phyloP scores from a whole-genome alignment of 1,140 invertebrate genomes.

The Conus betulinus region DNA sequence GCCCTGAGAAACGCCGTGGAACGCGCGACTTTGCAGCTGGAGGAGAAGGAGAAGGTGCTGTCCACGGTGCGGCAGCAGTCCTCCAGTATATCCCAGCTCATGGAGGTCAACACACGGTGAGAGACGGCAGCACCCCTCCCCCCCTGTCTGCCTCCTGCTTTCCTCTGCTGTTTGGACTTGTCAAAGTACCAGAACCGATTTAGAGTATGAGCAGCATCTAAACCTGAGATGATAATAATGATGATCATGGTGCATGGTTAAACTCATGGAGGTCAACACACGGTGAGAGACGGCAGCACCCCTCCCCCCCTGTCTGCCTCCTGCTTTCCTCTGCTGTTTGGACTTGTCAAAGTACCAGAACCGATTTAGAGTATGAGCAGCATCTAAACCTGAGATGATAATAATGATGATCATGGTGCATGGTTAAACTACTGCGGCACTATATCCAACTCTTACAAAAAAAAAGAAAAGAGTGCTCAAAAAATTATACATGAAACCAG shows the following conservation, averaged over 20 bases:
- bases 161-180: not conserved
- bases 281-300: slow-evolving; percentile 39
- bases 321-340: not conserved
- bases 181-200: not conserved
- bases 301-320: slow-evolving; percentile 7
- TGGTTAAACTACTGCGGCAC: no score
- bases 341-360: not conserved
- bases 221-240: not conserved
- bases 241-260: not conserved
- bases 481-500: no score
- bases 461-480: no score
- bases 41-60: slow-evolving; percentile 70
- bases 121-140: slow-evolving; percentile 36
- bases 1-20: slow-evolving; percentile 58
- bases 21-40: slow-evolving; percentile 62
- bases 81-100: slow-evolving; percentile 59
- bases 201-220: not conserved
- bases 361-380: not conserved
- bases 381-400: not conserved
- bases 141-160: not conserved
- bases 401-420: not conserved
- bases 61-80: slow-evolving; percentile 62
- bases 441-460: no score
- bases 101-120: slow-evolving; percentile 58
- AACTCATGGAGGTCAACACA: slow-evolving; percentile 54